Evolutionary conservation across 2,888 invertebrate species (phyloP), one percentile per base, ranked within the genome.

Genomic region (Nesidiocoris tenuis): DNA sequence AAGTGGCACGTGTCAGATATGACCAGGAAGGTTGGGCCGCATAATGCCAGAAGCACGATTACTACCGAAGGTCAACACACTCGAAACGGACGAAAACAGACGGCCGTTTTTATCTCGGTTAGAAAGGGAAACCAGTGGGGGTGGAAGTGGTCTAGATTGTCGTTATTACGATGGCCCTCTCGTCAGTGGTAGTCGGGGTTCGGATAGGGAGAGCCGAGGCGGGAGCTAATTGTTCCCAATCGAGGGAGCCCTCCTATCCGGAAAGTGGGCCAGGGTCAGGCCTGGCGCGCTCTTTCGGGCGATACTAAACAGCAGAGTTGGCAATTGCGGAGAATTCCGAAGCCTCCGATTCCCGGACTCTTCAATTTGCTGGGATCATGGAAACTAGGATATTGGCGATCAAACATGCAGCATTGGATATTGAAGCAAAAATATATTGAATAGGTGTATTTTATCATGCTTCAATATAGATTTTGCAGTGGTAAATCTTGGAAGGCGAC

Each of bases 51-150:
- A 17, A 25, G 54, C 54, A 9, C 19, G 67, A 67, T 67, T 56
- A 56, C 21, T 22, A 67, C 12, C 54, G 56, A 56, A 67, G 56
- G 56, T 67, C 67, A 56, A 9, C 67, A 56, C 65, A 67, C 67
- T 67, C 67, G 39, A 39, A n/a, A n/a, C n/a, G 39, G 39, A 39
- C 39, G 12, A 39, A 39, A 39, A 39, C 39, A 39, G 39, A 39
- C 39, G 39, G 39, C 5, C 39, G 39, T 39, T 39, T 39, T 39
- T 39, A 39, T 39, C 39, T 39, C 39, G 39, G 39, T 12, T 39
- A 39, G 39, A 39, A 39, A 39, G 39, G 39, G 39, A 39, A 39
- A 39, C 39, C 39, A 12, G 12, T 12, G 12, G 39, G 5, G 3
- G 39, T 39, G 39, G 12, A 3, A 39, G 39, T 12, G 3, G 39